Conservation (phyloP, 1,140 invertebrate genomes). For the Drosophila lacteicornis region DNA sequence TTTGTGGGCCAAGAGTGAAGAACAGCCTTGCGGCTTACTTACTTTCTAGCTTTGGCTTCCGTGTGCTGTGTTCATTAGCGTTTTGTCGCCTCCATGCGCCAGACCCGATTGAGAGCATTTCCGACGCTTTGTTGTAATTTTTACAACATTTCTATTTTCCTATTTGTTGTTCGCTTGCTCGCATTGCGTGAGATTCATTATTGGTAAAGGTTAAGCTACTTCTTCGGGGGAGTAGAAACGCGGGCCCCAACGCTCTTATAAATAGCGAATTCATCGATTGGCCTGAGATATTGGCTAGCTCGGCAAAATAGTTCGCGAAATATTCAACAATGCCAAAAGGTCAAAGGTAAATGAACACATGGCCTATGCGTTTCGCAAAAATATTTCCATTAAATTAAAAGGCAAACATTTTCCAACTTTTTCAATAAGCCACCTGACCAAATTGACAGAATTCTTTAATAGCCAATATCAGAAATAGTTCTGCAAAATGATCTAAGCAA, state of each 20-base stretch:
- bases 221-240: constrained; percentile 1
- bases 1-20: constrained; percentile 7
- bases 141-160: constrained; percentile 52
- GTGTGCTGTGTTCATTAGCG: constrained; percentile 74
- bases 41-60: constrained; percentile 44
- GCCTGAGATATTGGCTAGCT: constrained; percentile 26
- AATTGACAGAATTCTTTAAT: constrained; percentile 1
- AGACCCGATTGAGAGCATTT: constrained; percentile 40
- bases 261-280: constrained; percentile 51
- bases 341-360: constrained; percentile 80
- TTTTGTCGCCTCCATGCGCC: constrained; percentile 64
- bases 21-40: neutral
- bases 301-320: constrained; percentile 20
- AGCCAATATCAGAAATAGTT: constrained; percentile 30
- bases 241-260: constrained; percentile 32
- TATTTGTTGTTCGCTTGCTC: constrained; percentile 18
- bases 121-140: constrained; percentile 61
- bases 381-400: constrained; percentile 28
- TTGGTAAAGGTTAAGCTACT: constrained; percentile 10
- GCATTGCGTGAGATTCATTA: constrained; percentile 45
- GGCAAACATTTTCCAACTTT: constrained; percentile 33
- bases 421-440: constrained; percentile 23
- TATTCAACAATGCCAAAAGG: constrained; percentile 53
- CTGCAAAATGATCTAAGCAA: neutral
- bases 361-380: constrained; percentile 53